Percentiles rank a stretch among this genome's conserved stretches.
These are phyloP conservation scores for Agraylea sexmaculata DNA, from an alignment of 1,140 invertebrate species.

Conservation along the genomic window DNA sequence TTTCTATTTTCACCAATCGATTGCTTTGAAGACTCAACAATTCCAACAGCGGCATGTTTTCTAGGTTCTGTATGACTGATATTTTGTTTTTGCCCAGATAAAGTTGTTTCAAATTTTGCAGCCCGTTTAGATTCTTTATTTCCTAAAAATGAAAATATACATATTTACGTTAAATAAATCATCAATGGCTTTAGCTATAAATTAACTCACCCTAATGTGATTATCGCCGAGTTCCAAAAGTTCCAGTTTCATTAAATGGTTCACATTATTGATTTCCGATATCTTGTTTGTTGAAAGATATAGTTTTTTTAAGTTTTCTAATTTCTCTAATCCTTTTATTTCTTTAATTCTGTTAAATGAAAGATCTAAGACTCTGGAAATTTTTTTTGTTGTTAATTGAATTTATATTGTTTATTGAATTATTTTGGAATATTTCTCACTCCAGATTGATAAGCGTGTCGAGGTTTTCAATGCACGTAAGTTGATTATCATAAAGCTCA, in stretches of 20 bases:
- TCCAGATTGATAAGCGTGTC: conserved; percentile 78
- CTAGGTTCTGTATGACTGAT: conserved; percentile 75
- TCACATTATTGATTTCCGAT: conserved; percentile 81
- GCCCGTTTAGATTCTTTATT: conserved; percentile 72
- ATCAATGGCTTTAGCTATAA: neutral
- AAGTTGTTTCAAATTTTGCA: conserved; percentile 62
- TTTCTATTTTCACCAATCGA: conserved; percentile 78
- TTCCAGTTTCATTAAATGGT: conserved; percentile 64
- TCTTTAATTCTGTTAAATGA: conserved; percentile 94
- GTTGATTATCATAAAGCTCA: conserved; percentile 96
- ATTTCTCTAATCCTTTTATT: conserved; percentile 73
- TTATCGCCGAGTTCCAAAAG: conserved; percentile 93
- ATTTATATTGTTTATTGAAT: neutral
- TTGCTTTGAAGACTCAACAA: conserved; percentile 87
- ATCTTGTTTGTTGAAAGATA: conserved; percentile 93
- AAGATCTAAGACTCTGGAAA: conserved; percentile 74
- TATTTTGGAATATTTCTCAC: conserved; percentile 48
- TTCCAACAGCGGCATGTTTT: conserved; percentile 60
- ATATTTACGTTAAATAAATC: neutral
- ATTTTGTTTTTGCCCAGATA: conserved; percentile 98
- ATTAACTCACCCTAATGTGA: conserved; percentile 61
- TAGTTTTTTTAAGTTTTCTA: conserved; percentile 75
- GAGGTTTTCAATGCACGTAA: conserved; percentile 80
- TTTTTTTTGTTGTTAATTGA: too few species aligned
- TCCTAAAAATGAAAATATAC: conserved; percentile 39